Conservation (phyloP, 1,140 invertebrate genomes). For the Solenopsis invicta region DNA sequence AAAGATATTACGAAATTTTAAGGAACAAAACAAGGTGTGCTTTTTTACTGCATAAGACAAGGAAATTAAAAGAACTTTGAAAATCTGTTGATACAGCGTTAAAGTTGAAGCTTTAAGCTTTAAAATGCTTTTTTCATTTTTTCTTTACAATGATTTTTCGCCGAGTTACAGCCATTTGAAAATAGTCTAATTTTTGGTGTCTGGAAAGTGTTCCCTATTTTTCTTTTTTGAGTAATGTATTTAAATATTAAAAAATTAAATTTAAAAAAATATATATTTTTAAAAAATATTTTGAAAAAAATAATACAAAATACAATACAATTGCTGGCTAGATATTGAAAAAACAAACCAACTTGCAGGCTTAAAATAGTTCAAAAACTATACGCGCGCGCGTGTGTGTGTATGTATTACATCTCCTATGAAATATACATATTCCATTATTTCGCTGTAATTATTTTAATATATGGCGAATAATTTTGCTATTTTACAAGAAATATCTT, state of each 20-base stretch:
- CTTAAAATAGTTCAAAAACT: constrained; percentile 30
- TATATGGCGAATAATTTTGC: background rate
- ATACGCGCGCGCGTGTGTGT: background rate
- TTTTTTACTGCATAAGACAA: too few species aligned
- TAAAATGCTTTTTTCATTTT: too few species aligned
- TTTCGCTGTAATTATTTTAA: constrained; percentile 19
- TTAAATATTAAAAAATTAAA: background rate
- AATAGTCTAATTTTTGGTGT: too few species aligned
- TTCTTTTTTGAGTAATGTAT: too few species aligned
- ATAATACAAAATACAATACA: constrained; percentile 8
- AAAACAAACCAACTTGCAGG: constrained; percentile 25
- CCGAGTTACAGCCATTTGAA: too few species aligned
- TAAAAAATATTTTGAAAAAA: constrained; percentile 8
- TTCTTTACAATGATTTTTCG: too few species aligned
- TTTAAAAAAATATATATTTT: background rate
- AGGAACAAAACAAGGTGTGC: too few species aligned
- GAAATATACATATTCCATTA: constrained; percentile 30
- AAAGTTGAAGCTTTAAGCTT: too few species aligned
- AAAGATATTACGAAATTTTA: too few species aligned
- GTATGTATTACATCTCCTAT: constrained; percentile 20
- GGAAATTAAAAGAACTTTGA: too few species aligned
- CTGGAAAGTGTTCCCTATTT: too few species aligned
- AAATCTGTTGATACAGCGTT: too few species aligned
- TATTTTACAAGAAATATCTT: constrained; percentile 37
- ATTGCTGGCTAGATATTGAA: background rate